Percentiles rank a stretch among this genome's conserved stretches.
Evolutionary conservation across 2,113 vertebrate species (phyloP).

Genomic region (Martes martes): DNA sequence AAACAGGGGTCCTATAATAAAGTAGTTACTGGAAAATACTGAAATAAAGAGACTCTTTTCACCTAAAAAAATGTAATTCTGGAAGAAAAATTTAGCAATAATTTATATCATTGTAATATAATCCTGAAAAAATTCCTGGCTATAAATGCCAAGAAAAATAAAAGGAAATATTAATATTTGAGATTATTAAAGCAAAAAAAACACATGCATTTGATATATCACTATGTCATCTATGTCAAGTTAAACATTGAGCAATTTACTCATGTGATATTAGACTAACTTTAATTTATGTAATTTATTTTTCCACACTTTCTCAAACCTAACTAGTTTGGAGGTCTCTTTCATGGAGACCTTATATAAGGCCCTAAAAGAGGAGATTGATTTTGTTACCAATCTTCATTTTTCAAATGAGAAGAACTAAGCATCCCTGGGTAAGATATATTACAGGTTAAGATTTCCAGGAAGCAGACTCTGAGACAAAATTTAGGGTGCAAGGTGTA

Average conservation of each 20-base stretch:
- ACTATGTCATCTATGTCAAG: background rate
- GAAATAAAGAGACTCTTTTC: background rate
- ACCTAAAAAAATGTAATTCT: background rate
- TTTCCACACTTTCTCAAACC: background rate
- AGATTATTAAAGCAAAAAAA: background rate
- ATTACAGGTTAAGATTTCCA: background rate
- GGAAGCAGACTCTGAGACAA: background rate
- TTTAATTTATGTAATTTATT: background rate
- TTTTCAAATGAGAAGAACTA: background rate
- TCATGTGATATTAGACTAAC: background rate
- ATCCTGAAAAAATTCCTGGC: background rate
- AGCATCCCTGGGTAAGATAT: rapidly evolving
- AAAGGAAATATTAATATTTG: background rate
- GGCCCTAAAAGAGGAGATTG: background rate
- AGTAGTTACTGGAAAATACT: background rate
- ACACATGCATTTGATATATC: background rate
- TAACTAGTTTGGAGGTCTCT: background rate
- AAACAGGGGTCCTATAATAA: background rate
- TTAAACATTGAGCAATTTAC: background rate
- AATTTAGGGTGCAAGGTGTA: background rate
- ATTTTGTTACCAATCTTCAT: background rate
- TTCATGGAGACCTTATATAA: background rate
- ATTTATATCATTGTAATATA: background rate
- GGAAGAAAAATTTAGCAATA: background rate
- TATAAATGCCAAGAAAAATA: background rate